A percentile compares a stretch with the other conserved stretches of the same genome.
Evolutionary conservation across 2,888 invertebrate genomes (phyloP).

Genomic region (Linnaemya tessellans): DNA sequence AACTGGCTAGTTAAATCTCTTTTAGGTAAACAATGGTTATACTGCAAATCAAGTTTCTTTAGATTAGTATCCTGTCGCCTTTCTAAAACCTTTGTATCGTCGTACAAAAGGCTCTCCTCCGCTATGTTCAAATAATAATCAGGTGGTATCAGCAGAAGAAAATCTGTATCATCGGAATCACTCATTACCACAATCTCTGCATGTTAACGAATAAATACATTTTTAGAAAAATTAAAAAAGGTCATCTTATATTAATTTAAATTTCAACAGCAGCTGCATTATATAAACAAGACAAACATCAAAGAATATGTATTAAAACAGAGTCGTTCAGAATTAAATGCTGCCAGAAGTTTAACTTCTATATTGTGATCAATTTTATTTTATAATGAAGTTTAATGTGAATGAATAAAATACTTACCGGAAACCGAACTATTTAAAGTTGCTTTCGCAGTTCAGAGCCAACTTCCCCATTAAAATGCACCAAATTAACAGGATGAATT

Average conservation of each 20-base stretch:
- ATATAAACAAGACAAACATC: slow-evolving; percentile 5
- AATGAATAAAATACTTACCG: too few relatives aligned
- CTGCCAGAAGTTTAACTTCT: not conserved
- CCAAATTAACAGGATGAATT: too few relatives aligned
- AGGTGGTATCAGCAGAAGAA: slow-evolving; percentile 90
- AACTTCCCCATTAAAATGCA: too few relatives aligned
- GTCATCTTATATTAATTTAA: slow-evolving; percentile 4
- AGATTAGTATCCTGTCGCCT: slow-evolving; percentile 40
- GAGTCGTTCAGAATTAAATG: not conserved
- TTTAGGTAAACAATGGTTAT: slow-evolving; percentile 6
- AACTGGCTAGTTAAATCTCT: slow-evolving; percentile 29
- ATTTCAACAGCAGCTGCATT: slow-evolving; percentile 50
- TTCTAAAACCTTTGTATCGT: slow-evolving; percentile 53
- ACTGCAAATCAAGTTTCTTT: slow-evolving; percentile 26
- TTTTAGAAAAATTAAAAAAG: not conserved
- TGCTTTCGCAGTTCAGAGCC: too few relatives aligned
- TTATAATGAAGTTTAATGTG: too few relatives aligned
- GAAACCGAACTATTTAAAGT: too few relatives aligned
- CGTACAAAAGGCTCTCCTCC: slow-evolving; percentile 80
- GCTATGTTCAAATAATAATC: slow-evolving; percentile 87
- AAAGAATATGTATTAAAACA: not conserved
- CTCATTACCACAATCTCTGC: slow-evolving; percentile 84
- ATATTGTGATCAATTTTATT: not conserved
- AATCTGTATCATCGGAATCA: slow-evolving; percentile 92
- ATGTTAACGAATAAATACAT: not conserved